Conservation (phyloP, 2,888 invertebrate genomes). For the Acleris cristana region DNA sequence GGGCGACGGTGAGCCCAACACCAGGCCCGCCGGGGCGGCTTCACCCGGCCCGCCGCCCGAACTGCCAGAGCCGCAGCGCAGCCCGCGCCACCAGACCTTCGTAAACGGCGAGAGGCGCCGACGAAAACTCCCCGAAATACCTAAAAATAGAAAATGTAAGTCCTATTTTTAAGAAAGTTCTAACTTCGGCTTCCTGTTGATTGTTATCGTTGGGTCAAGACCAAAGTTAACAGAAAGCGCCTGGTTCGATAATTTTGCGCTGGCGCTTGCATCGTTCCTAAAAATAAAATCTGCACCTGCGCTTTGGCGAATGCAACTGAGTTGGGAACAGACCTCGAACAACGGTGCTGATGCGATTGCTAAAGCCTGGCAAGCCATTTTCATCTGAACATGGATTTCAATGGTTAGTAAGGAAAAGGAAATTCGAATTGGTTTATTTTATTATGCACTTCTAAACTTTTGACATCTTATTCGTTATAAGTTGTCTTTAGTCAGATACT, state of each 20-base stretch:
- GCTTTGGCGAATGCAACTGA: slow-evolving; percentile 48
- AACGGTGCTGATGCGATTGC: slow-evolving; percentile 26
- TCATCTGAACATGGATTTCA: neutral
- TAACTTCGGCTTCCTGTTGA: slow-evolving; percentile 25
- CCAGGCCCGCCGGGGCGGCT: slow-evolving; percentile 48
- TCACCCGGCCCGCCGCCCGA: slow-evolving; percentile 63
- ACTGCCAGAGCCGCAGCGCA: slow-evolving; percentile 59
- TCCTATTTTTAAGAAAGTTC: slow-evolving; percentile 42
- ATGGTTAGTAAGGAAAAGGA: neutral
- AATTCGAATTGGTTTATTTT: neutral
- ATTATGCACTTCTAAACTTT: too few species aligned
- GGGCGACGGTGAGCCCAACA: slow-evolving; percentile 77
- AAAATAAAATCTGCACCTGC: slow-evolving; percentile 49
- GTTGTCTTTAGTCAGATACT: too few species aligned
- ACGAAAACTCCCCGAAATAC: slow-evolving; percentile 94
- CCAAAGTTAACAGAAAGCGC: slow-evolving; percentile 34
- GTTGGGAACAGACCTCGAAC: slow-evolving; percentile 8
- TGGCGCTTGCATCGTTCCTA: slow-evolving; percentile 39
- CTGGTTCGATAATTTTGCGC: slow-evolving; percentile 39
- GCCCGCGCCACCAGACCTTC: slow-evolving; percentile 69
- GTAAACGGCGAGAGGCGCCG: slow-evolving; percentile 86
- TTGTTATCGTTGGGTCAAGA: slow-evolving; percentile 35
- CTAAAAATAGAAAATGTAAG: slow-evolving; percentile 94
- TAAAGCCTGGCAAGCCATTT: neutral
- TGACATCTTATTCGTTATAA: too few species aligned